Base-by-base conservation (phyloP, 2,888 invertebrate genomes). In the Hirtodrosophila confusa region DNA sequence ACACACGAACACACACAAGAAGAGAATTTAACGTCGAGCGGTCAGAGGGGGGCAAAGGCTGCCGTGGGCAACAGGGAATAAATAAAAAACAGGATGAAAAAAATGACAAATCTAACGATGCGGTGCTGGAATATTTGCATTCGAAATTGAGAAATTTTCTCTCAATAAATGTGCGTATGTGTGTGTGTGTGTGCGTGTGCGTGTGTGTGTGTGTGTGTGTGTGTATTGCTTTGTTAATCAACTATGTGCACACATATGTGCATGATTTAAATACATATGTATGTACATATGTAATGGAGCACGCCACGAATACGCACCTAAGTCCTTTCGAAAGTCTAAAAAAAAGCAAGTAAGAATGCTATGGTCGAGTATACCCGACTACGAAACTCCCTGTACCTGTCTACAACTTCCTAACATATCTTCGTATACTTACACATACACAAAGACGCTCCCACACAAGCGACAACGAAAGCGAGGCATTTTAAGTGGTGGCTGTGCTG, bases 81-180 rank as follows among this genome's bases (percentile, higher is more conserved):
- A 43, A 61, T 40, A 55, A 55, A 53, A 47, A 43, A 58, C 54
- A 62, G 69, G 60, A 36, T 23, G 35, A 53, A 43, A 43, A 43
- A 31, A 37, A 8, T 44, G 37, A 53, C 51, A 69, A 69, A 70
- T 72, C 74, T 63, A 74, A 75, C 79, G 73, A 70, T 78, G 71
- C 74, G 69, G 75, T 69, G 60, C 64, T 66, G 39, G 51, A 64
- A 74, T 82, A 84, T 84, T 84, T 86, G 82, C 85, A 84, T 84
- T 69, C 67, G 73, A 82, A 86, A 80, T 82, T 76, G 78, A 69
- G 72, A 78, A 80, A 69, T 82, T 50, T 62, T 63, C 70, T 41
- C 62, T 49, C 53, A 53, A 41, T 56, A 51, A 54, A 57, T 45
- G 43, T 49, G 43, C 44, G 36, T 33, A 29, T 44, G 40, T 37